Percentiles rank a stretch among this genome's conserved stretches.
Conservation (phyloP, 2,888 invertebrate genomes). For the Trachelus stipa region DNA sequence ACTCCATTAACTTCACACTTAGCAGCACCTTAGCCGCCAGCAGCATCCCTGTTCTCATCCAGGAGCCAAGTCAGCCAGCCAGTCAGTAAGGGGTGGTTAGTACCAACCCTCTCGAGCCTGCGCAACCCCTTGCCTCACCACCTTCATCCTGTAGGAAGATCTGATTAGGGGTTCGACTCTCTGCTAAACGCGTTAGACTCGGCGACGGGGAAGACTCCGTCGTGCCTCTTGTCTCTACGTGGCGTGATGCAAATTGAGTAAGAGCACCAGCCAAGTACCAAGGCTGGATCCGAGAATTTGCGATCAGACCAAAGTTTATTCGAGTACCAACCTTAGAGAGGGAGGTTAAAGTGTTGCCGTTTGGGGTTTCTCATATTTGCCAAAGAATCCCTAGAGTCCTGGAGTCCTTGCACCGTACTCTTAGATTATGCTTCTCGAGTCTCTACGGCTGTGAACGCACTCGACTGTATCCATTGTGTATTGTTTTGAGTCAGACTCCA, state of each 20-base stretch:
- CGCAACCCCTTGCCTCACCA: slow-evolving; percentile 33
- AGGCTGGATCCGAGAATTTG: slow-evolving; percentile 45
- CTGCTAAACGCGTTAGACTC: slow-evolving; percentile 66
- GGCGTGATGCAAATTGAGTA: slow-evolving; percentile 64
- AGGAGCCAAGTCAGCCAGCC: neutral
- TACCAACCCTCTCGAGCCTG: slow-evolving; percentile 26
- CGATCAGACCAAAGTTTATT: slow-evolving; percentile 56
- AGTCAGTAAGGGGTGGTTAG: neutral
- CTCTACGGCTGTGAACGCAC: neutral
- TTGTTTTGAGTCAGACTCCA: neutral
- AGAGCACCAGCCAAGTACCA: slow-evolving; percentile 48
- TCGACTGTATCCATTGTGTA: neutral
- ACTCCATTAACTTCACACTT: slow-evolving; percentile 67
- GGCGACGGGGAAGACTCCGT: slow-evolving; percentile 36
- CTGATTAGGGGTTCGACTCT: slow-evolving; percentile 66
- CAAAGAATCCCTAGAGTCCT: slow-evolving; percentile 2
- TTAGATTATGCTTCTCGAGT: neutral
- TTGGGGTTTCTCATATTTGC: slow-evolving; percentile 54
- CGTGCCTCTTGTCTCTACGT: slow-evolving; percentile 18
- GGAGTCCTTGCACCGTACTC: neutral
- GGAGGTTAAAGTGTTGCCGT: slow-evolving; percentile 44
- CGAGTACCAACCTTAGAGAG: slow-evolving; percentile 34
- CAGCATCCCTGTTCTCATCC: slow-evolving; percentile 6
- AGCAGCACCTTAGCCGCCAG: slow-evolving; percentile 52
- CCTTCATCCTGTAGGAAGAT: slow-evolving; percentile 52